These are phyloP conservation scores for Palloptera scutellata DNA, from an alignment of 2,888 invertebrate species.

Conservation along the genomic window DNA sequence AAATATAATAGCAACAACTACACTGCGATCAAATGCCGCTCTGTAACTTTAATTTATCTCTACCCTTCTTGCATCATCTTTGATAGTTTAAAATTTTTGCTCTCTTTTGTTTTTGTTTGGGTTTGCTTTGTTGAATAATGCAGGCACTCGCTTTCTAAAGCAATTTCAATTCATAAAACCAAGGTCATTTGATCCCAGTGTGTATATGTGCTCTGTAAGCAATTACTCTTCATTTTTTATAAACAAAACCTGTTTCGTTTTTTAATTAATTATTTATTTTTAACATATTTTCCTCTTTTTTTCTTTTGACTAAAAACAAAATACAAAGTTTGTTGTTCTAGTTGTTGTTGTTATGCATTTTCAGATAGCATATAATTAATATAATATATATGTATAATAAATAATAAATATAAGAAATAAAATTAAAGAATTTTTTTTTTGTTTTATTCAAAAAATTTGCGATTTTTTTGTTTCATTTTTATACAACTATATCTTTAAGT, in stretches of 20 bases:
- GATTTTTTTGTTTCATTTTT: conserved; percentile 4
- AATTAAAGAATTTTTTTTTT: conserved; percentile 20
- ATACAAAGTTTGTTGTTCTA: no score
- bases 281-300: not conserved
- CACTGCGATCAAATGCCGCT: not conserved
- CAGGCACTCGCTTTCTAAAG: not conserved
- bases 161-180: not conserved
- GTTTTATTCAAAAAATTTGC: not conserved
- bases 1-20: not conserved
- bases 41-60: not conserved
- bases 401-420: conserved; percentile 24
- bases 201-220: no score
- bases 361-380: conserved; percentile 29
- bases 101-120: no score
- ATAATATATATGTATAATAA: conserved; percentile 21
- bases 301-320: not conserved
- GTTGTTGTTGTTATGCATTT: not conserved
- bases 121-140: no score
- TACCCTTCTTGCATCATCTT: no score
- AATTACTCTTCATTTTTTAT: no score
- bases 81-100: no score
- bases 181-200: not conserved
- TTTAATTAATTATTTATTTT: not conserved
- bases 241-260: no score
- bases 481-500: not conserved